Evolutionary conservation across 2,888 invertebrate genomes (phyloP).

Genomic region (Leptinotarsa rubiginosa): DNA sequence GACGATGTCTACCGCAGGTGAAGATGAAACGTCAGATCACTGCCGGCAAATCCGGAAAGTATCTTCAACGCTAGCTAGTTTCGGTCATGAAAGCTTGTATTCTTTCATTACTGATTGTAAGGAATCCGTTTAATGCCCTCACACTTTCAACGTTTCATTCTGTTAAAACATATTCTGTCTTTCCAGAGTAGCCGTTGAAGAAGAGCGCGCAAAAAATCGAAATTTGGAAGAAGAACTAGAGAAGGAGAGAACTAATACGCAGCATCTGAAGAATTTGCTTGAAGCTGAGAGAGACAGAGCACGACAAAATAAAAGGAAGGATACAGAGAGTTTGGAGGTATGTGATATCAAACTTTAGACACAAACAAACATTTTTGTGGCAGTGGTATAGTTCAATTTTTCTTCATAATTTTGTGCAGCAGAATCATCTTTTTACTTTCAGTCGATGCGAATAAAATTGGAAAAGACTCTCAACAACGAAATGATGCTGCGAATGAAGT

Average conservation of each 20-base stretch:
- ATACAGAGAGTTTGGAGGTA: constrained; percentile 46
- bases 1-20: no score
- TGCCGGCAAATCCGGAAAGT: no score
- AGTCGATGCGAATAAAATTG: constrained; percentile 45
- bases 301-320: constrained; percentile 37
- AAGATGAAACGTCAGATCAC: no score
- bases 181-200: constrained; percentile 46
- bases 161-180: not conserved
- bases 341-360: not conserved
- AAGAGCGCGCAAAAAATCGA: constrained; percentile 46
- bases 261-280: constrained; percentile 45
- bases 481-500: constrained; percentile 42
- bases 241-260: constrained; percentile 43
- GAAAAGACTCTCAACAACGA: constrained; percentile 45
- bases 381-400: no score
- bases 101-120: no score
- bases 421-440: constrained; percentile 13
- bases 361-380: no score
- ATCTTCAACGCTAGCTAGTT: no score
- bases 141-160: no score
- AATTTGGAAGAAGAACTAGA: constrained; percentile 51
- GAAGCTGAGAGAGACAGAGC: constrained; percentile 41
- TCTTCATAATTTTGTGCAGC: no score
- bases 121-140: no score
- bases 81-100: no score